These are phyloP conservation scores for Apodemia zela DNA, from an alignment of 2,888 invertebrate species.

Conservation along the genomic window DNA sequence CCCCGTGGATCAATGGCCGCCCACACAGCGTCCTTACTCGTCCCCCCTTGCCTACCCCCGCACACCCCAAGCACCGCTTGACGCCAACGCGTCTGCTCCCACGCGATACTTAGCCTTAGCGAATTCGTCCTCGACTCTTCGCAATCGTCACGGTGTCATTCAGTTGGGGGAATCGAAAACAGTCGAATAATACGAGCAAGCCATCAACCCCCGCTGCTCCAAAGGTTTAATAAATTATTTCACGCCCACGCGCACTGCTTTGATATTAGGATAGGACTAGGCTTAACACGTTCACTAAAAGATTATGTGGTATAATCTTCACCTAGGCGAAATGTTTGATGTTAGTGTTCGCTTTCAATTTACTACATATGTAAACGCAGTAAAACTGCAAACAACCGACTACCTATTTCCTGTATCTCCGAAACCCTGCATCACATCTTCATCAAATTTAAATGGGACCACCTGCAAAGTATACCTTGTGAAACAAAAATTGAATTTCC, in stretches of 20 bases:
- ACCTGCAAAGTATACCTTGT: too few relatives aligned
- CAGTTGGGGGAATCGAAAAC: constrained; percentile 60
- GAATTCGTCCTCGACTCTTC: constrained; percentile 48
- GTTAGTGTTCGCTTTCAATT: too few relatives aligned
- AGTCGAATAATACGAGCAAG: constrained; percentile 44
- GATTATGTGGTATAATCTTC: not conserved
- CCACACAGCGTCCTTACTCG: constrained; percentile 56
- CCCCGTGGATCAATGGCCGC: constrained; percentile 75
- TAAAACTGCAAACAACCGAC: too few relatives aligned
- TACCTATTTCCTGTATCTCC: too few relatives aligned
- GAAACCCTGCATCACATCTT: too few relatives aligned
- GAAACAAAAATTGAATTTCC: too few relatives aligned
- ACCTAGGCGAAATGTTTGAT: not conserved
- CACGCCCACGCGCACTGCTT: constrained; percentile 15
- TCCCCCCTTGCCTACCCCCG: constrained; percentile 33
- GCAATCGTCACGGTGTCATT: constrained; percentile 62
- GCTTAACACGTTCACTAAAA: not conserved
- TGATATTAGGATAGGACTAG: constrained; percentile 7
- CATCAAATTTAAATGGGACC: too few relatives aligned
- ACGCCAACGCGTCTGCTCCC: constrained; percentile 61
- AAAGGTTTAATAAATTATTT: constrained; percentile 18
- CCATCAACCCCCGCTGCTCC: constrained; percentile 17
- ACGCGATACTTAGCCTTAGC: constrained; percentile 51
- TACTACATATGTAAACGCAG: too few relatives aligned
- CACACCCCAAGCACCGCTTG: constrained; percentile 36